phyloP scores from a whole-genome alignment of 1,140 invertebrate genomes.

The Brachionus rotundiformis region DNA sequence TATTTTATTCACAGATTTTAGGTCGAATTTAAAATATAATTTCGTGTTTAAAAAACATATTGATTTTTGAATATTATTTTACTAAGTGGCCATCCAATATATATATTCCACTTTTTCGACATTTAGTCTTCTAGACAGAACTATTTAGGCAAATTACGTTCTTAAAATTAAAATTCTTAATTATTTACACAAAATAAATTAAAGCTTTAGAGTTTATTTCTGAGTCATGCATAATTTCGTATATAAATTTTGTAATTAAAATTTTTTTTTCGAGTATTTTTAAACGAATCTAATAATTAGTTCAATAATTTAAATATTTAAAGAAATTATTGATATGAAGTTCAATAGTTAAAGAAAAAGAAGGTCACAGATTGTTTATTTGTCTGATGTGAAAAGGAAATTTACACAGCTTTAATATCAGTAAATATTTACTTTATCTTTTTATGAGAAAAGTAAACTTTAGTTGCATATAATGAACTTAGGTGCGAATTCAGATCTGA shows the following conservation, averaged over 20 bases:
- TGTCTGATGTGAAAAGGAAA: background rate
- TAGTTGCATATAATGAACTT: too few relatives aligned
- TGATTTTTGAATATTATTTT: background rate
- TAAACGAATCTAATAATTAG: too few relatives aligned
- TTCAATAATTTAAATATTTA: background rate
- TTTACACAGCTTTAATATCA: background rate
- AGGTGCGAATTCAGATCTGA: too few relatives aligned
- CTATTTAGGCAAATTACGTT: background rate
- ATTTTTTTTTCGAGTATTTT: too few relatives aligned
- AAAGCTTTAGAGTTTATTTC: background rate
- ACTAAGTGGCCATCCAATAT: background rate
- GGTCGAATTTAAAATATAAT: background rate
- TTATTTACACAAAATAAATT: background rate
- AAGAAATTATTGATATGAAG: background rate
- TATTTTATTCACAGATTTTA: conserved; percentile 2
- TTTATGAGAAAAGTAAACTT: background rate
- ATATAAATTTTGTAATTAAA: background rate
- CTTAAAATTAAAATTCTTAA: background rate
- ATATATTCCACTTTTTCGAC: background rate
- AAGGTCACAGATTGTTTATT: background rate
- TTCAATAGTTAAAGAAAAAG: background rate
- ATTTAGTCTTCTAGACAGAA: background rate
- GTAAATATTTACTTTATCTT: background rate
- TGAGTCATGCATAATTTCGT: background rate
- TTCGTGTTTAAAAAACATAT: background rate